These are phyloP conservation scores for Syngnathoides biaculeatus DNA, from an alignment of 2,113 vertebrate species.

Conservation along the genomic window DNA sequence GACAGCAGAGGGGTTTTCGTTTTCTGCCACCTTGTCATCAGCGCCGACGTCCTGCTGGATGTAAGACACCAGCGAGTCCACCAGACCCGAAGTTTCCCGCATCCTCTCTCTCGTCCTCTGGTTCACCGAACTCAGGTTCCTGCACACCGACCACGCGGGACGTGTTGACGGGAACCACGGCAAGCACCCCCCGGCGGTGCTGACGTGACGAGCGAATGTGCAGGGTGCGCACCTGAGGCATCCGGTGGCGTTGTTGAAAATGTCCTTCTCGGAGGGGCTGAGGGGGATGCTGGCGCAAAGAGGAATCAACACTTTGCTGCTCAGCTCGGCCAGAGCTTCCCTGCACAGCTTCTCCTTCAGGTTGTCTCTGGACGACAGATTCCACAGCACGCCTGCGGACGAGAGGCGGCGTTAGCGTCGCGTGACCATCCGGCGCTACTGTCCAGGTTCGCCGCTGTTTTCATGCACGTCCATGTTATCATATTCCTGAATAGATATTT, in stretches of 20 bases:
- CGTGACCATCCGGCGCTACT: too few relatives aligned
- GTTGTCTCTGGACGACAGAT: constrained; percentile 92
- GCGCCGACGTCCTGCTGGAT: constrained; percentile 81
- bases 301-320: constrained; percentile 82
- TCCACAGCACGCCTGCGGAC: constrained; percentile 89
- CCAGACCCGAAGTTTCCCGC: constrained; percentile 84
- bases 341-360: constrained; percentile 87
- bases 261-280: constrained; percentile 82
- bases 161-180: too few relatives aligned
- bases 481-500: too few relatives aligned
- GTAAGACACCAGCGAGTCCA: constrained; percentile 88
- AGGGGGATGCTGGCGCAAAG: constrained; percentile 76
- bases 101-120: constrained; percentile 90
- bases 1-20: background rate
- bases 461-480: too few relatives aligned
- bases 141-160: constrained; percentile 36
- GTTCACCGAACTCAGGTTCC: constrained; percentile 93
- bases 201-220: background rate
- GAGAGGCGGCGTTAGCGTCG: background rate
- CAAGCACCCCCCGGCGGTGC: too few relatives aligned
- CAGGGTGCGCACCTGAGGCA: constrained; percentile 82
- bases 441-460: too few relatives aligned
- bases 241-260: constrained; percentile 91
- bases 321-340: constrained; percentile 83
- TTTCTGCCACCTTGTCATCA: constrained; percentile 82